These are phyloP conservation scores for Cuculus canorus DNA, from an alignment of 2,797 vertebrate genomes.

Conservation along the genomic window DNA sequence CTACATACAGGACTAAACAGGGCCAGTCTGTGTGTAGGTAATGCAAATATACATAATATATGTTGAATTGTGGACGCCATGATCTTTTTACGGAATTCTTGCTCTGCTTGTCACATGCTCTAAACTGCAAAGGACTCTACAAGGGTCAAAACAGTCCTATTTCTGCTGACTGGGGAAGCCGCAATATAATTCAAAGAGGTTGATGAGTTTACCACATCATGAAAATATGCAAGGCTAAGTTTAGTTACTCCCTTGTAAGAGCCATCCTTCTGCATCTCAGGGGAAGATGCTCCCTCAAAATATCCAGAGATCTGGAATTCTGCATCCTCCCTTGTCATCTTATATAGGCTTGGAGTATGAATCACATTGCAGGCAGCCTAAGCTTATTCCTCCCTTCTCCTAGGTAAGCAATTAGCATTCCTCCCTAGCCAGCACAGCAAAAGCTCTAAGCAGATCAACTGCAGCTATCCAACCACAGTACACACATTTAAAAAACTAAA, in stretches of 20 bases:
- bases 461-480: background rate
- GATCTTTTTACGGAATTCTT: background rate
- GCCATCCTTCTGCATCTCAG: background rate
- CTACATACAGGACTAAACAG: background rate
- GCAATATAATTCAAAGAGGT: background rate
- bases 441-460: background rate
- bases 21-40: background rate
- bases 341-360: background rate
- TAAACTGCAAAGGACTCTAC: background rate
- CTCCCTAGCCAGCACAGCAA: background rate
- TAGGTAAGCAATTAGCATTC: background rate
- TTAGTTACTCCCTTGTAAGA: background rate
- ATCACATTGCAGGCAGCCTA: background rate
- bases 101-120: background rate
- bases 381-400: background rate
- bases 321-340: background rate
- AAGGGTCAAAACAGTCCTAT: background rate
- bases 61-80: background rate
- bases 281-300: background rate
- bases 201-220: background rate
- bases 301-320: background rate
- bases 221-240: background rate
- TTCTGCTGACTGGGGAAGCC: background rate
- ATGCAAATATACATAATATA: background rate
- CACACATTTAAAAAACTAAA: background rate